Evolutionary conservation across 2,797 vertebrate genomes (phyloP), one percentile per base, ranked within the genome.

Genomic region (Tachyglossus aculeatus): DNA sequence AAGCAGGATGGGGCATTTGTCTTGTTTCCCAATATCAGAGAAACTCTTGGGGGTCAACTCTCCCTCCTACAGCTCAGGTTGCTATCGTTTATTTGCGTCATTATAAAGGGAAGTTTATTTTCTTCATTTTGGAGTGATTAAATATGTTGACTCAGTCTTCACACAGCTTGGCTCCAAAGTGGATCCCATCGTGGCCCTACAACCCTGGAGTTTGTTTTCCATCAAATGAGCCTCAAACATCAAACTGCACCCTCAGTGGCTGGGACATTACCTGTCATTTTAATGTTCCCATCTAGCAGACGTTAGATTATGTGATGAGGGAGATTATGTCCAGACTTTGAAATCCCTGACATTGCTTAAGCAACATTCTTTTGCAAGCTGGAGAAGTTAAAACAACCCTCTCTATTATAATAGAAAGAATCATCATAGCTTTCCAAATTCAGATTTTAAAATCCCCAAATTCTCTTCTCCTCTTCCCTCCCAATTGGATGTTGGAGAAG

Each of bases 361-460:
- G 21, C 54, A 53, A 34, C 27, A 51, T 32, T 38, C 16, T 64
- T 27, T 21, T 32, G 41, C 54, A 48, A 51, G 54, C 15, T 19
- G 31, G 45, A 48, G 25, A 29, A 29, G 3, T n/a, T 48, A 9
- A 31, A 31, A 48, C 12, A 6, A 3, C 25, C 24, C 33, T 52
- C 43, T 53, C 22, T 25, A 19, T 10, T 14, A 19, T 55, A 21
- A 24, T 57, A 33, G 70, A 54, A 38, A 50, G 60, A 50, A n/a
- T 36, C 75, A 73, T 58, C 62, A 52, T 62, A 47, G 27, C 21
- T 71, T 68, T 77, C 70, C 13, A 50, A 67, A 51, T 52, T 29
- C 3, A 68, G 63, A 74, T 65, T 52, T 72, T 67, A 79, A 48
- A 43, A 73, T 83, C 67, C 56, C 61, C 25, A 54, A 77, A 7